A percentile compares a stretch with the other conserved stretches of the same genome.
These are phyloP conservation scores for Poecilia wingei DNA, from an alignment of 2,797 vertebrate genomes.

Conservation along the genomic window DNA sequence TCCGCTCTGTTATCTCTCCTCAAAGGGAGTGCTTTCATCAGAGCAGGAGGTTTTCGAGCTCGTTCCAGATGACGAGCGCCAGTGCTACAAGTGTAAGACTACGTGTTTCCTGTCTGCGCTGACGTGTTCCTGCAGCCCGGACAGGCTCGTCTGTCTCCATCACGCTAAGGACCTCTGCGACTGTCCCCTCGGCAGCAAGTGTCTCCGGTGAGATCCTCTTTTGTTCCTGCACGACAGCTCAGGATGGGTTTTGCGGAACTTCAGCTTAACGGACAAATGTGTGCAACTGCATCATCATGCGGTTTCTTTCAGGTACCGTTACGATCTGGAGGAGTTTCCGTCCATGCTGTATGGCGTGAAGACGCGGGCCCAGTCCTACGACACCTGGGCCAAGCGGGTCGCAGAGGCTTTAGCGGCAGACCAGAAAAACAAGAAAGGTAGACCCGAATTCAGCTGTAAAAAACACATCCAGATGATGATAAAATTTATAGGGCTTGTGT, in stretches of 20 bases:
- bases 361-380: constrained; percentile 94
- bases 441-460: not conserved
- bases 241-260: not conserved
- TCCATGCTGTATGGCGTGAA: constrained; percentile 94
- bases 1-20: not conserved
- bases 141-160: constrained; percentile 93
- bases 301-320: constrained; percentile 86
- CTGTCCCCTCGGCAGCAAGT: constrained; percentile 91
- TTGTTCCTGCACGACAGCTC: not conserved
- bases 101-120: constrained; percentile 97
- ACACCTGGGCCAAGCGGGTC: constrained; percentile 95
- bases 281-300: not conserved
- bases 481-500: not conserved
- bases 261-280: not conserved
- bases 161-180: constrained; percentile 89
- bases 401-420: constrained; percentile 92
- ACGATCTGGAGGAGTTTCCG: constrained; percentile 94
- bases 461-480: not conserved
- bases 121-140: constrained; percentile 92
- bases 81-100: constrained; percentile 95
- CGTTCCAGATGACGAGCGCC: constrained; percentile 95
- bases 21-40: constrained; percentile 90
- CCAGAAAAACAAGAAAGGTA: constrained; percentile 97
- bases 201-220: constrained; percentile 85
- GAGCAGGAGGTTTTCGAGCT: constrained; percentile 98